phyloP scores from a whole-genome alignment of 2,888 invertebrate genomes.

The Stenodera caucasica region DNA sequence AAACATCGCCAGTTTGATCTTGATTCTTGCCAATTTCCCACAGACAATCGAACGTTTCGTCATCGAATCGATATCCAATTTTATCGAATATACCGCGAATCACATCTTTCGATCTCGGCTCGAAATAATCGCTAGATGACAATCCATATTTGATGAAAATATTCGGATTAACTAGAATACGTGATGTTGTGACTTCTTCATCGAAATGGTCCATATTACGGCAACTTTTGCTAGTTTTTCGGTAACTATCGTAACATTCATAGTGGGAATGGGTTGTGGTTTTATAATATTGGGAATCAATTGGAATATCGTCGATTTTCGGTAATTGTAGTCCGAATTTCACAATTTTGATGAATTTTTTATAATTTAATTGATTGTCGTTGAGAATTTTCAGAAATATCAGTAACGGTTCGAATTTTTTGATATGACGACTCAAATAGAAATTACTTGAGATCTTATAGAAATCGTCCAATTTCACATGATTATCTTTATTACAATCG shows the following conservation, averaged over 20 bases:
- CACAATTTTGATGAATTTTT: slow-evolving; percentile 58
- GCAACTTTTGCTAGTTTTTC: slow-evolving; percentile 15
- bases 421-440: slow-evolving; percentile 56
- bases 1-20: slow-evolving; percentile 60
- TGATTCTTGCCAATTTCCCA: slow-evolving; percentile 59
- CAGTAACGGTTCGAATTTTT: slow-evolving; percentile 58
- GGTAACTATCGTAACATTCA: background rate
- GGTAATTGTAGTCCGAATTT: slow-evolving; percentile 49
- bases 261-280: slow-evolving; percentile 44
- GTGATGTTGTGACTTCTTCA: slow-evolving; percentile 46
- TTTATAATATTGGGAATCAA: slow-evolving; percentile 43
- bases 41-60: slow-evolving; percentile 56
- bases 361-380: slow-evolving; percentile 57
- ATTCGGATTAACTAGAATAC: slow-evolving; percentile 53
- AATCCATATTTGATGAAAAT: slow-evolving; percentile 55
- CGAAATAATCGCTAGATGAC: slow-evolving; percentile 53
- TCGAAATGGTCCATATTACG: slow-evolving; percentile 46
- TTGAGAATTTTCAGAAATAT: slow-evolving; percentile 57
- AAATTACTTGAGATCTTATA: slow-evolving; percentile 56
- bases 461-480: slow-evolving; percentile 53
- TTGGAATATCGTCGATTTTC: slow-evolving; percentile 52
- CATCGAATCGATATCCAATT: slow-evolving; percentile 58
- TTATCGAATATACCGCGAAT: slow-evolving; percentile 60
- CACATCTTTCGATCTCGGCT: slow-evolving; percentile 45
- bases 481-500: slow-evolving; percentile 41